phyloP scores from a whole-genome alignment of 1,140 invertebrate species.

The Kradibia gibbosae region DNA sequence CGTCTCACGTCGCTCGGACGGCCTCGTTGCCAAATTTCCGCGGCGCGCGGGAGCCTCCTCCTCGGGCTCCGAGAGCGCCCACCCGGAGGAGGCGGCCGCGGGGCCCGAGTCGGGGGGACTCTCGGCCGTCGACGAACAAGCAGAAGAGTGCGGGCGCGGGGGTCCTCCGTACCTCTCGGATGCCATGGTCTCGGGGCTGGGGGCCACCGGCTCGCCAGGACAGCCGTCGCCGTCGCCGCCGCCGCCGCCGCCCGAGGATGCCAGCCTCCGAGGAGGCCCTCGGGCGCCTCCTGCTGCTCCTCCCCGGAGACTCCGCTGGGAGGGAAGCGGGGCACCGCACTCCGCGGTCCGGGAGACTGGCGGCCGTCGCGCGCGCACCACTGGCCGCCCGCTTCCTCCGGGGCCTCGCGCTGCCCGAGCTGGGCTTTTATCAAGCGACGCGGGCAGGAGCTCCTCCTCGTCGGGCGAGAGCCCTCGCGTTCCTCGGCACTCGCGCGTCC shows the following conservation, averaged over 20 bases:
- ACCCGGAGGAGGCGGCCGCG: background rate
- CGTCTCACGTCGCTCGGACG: slow-evolving; percentile 40
- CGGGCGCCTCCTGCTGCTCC: background rate
- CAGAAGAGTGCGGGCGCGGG: background rate
- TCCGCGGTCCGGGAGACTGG: background rate
- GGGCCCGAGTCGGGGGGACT: too few species aligned
- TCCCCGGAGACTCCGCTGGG: background rate
- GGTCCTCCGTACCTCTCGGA: slow-evolving; percentile 57
- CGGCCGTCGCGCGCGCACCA: too few species aligned
- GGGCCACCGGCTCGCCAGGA: background rate
- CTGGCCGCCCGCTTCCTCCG: background rate
- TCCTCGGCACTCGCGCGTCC: slow-evolving; percentile 18
- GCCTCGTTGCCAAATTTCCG: slow-evolving; percentile 52
- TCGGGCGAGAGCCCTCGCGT: background rate
- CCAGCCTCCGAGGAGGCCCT: background rate
- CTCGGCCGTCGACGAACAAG: background rate
- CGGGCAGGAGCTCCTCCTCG: background rate
- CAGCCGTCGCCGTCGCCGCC: background rate
- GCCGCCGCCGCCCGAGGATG: background rate
- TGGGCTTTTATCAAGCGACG: background rate
- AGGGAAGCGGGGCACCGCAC: background rate
- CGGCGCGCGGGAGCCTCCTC: background rate
- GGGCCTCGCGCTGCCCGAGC: background rate
- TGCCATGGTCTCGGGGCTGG: slow-evolving; percentile 54
- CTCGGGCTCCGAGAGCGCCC: background rate